phyloP scores from a whole-genome alignment of 2,113 vertebrate species.

The Laterallus jamaicensis region DNA sequence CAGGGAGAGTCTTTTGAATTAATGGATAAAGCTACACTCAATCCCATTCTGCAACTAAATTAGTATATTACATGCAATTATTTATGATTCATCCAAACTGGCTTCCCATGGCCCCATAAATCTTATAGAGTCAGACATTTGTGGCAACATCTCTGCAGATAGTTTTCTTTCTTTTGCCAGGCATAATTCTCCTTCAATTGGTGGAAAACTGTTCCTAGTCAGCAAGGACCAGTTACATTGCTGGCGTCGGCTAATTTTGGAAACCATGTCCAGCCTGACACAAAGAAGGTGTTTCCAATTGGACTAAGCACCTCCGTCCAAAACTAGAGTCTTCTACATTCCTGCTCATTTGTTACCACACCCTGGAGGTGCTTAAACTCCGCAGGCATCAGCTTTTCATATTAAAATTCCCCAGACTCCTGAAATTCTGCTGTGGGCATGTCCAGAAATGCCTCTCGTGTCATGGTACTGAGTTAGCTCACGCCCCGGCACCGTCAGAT shows the following conservation, averaged over 20 bases:
- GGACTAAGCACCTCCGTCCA: background rate
- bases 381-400: background rate
- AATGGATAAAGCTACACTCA: slow-evolving; percentile 31
- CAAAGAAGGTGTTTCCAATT: background rate
- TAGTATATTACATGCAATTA: slow-evolving; percentile 36
- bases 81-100: slow-evolving; percentile 51
- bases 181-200: background rate
- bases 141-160: background rate
- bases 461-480: background rate
- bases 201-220: background rate
- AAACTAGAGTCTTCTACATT: background rate
- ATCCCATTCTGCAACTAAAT: slow-evolving; percentile 16
- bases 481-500: background rate
- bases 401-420: slow-evolving; percentile 50
- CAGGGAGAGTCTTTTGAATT: slow-evolving; percentile 17
- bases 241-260: background rate
- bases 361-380: slow-evolving; percentile 20
- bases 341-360: background rate
- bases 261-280: background rate
- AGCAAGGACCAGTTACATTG: background rate
- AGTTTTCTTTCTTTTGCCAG: slow-evolving; percentile 25
- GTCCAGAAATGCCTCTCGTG: slow-evolving; percentile 34
- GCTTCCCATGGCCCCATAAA: slow-evolving; percentile 24
- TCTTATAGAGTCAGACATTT: background rate
- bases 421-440: slow-evolving; percentile 41